Evolutionary conservation across 2,797 vertebrate species (phyloP).

Genomic region (Chelon auratus): DNA sequence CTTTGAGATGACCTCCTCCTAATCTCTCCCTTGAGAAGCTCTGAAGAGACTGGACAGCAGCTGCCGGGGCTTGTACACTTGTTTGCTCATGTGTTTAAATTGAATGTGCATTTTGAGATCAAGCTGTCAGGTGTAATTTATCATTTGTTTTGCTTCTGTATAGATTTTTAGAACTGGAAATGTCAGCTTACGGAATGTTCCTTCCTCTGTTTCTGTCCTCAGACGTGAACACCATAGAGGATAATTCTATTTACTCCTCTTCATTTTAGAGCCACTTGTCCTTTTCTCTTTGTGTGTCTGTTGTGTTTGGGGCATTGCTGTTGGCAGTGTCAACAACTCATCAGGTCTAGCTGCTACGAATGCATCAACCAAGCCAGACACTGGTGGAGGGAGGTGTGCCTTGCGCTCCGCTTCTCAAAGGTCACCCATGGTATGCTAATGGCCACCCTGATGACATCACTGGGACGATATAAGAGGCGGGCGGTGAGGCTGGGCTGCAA

Average conservation of each 20-base stretch:
- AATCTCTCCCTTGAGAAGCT: slow-evolving; percentile 22
- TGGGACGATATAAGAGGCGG: slow-evolving; percentile 58
- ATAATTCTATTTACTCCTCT: too few relatives aligned
- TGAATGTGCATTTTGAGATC: neutral
- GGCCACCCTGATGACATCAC: slow-evolving; percentile 55
- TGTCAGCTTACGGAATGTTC: too few relatives aligned
- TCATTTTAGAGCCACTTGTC: too few relatives aligned
- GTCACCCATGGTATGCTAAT: slow-evolving; percentile 64
- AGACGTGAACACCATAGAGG: too few relatives aligned
- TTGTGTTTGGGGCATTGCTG: slow-evolving; percentile 25
- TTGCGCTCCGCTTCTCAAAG: slow-evolving; percentile 56
- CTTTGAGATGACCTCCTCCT: slow-evolving; percentile 38
- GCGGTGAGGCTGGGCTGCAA: slow-evolving; percentile 11
- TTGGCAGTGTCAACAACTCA: slow-evolving; percentile 49
- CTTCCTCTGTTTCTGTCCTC: too few relatives aligned
- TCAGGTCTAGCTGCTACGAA: slow-evolving; percentile 45
- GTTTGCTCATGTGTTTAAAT: neutral
- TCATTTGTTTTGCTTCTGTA: neutral
- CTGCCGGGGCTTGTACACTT: slow-evolving; percentile 10
- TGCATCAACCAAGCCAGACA: slow-evolving; percentile 39
- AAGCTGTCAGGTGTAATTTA: neutral
- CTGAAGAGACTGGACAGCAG: slow-evolving; percentile 4
- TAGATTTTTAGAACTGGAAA: too few relatives aligned
- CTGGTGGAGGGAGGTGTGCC: slow-evolving; percentile 34
- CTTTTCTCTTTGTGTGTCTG: slow-evolving; percentile 2